phyloP scores from a whole-genome alignment of 2,888 invertebrate genomes.

The Aporophyla nigra region DNA sequence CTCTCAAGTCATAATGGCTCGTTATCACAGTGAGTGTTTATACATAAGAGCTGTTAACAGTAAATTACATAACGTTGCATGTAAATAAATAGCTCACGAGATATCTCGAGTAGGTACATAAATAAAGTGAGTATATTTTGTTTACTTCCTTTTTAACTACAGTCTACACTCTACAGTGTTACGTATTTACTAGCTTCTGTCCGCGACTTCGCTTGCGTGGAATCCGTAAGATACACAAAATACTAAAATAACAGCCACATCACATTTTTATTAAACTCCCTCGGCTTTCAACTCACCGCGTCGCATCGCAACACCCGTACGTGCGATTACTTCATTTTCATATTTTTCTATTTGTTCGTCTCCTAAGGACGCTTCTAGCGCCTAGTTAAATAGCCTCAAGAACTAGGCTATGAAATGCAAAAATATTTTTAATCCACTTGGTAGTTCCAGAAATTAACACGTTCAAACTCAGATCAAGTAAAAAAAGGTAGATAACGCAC shows the following conservation, averaged over 20 bases:
- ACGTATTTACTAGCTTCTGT: not conserved
- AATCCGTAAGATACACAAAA: not conserved
- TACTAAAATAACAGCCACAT: not conserved
- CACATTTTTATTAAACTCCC: not conserved
- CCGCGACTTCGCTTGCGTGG: not conserved
- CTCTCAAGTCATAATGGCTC: constrained; percentile 13
- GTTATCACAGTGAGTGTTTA: constrained; percentile 33
- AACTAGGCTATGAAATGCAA: no score
- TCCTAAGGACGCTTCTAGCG: not conserved
- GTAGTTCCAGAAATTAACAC: no score
- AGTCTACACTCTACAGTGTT: not conserved
- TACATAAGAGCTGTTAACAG: constrained; percentile 11
- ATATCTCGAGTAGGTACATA: constrained; percentile 26
- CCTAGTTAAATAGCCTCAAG: no score
- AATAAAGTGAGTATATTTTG: not conserved
- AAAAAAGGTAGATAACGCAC: no score
- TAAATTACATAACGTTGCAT: constrained; percentile 33
- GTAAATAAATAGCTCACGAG: constrained; percentile 18
- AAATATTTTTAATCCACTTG: no score
- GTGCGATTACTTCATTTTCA: not conserved
- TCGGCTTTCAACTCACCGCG: not conserved
- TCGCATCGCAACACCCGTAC: not conserved
- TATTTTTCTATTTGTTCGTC: not conserved
- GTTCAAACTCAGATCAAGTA: no score
- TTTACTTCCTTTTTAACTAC: constrained; percentile 6